Evolutionary conservation across 2,888 invertebrate genomes (phyloP).

Genomic region (Eupeodes luniger): DNA sequence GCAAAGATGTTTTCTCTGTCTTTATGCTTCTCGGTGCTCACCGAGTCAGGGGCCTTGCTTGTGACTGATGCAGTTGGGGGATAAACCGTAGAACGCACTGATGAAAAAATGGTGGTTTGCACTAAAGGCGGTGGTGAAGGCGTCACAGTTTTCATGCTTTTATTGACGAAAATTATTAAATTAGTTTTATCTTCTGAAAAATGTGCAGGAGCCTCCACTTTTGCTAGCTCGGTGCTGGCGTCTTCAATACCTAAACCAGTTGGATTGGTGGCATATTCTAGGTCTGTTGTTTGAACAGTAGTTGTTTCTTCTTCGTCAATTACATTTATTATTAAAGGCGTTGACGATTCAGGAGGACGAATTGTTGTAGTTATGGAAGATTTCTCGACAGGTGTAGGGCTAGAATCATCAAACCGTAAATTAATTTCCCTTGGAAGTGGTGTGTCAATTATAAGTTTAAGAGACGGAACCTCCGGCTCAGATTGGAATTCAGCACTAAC

Average conservation of each 20-base stretch:
- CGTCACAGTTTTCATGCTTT: slow-evolving; percentile 81
- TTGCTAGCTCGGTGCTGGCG: slow-evolving; percentile 34
- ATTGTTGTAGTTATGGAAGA: slow-evolving; percentile 20
- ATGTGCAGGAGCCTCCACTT: slow-evolving; percentile 40
- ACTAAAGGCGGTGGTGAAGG: slow-evolving; percentile 82
- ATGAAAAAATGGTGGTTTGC: slow-evolving; percentile 85
- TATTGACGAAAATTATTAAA: slow-evolving; percentile 82
- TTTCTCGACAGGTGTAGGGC: slow-evolving; percentile 16
- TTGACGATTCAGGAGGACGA: slow-evolving; percentile 75
- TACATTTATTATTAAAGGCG: slow-evolving; percentile 82
- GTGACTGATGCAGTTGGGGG: slow-evolving; percentile 77
- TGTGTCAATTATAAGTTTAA: neutral
- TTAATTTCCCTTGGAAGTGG: neutral
- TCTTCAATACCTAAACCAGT: slow-evolving; percentile 43
- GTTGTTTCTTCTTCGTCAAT: slow-evolving; percentile 80
- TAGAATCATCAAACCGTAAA: slow-evolving; percentile 8
- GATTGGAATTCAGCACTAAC: neutral
- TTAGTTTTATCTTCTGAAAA: slow-evolving; percentile 81
- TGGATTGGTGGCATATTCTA: slow-evolving; percentile 49
- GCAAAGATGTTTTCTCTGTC: neutral
- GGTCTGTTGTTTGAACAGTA: slow-evolving; percentile 41
- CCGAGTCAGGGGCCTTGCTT: neutral
- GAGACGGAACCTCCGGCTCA: neutral
- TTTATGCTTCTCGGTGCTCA: neutral
- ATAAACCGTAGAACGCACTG: slow-evolving; percentile 82